Evolutionary conservation across 2,888 invertebrate species (phyloP), one percentile per base, ranked within the genome.

Genomic region (Megastigmus dorsalis): DNA sequence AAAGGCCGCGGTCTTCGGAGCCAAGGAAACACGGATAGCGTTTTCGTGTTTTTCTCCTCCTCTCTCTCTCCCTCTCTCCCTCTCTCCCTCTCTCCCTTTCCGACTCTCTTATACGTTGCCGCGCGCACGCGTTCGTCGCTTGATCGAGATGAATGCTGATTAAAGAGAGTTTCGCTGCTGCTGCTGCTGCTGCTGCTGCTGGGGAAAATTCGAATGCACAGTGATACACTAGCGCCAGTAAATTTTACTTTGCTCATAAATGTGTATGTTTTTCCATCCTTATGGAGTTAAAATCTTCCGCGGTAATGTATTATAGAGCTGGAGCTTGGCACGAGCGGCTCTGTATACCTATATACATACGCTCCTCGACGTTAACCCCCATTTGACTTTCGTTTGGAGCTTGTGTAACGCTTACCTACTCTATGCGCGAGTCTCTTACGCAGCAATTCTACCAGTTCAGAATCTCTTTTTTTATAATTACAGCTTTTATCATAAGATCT

Each of bases 141-240:
- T 74, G 70, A 70, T 75, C 75, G 75, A 75, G 75, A 75, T 67
- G 75, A 71, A 71, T 71, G 70, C 71, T 52, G 67, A 75, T 75
- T 71, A 67, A 43, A 43, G 54, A 7, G 3, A 36, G 43, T 38
- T 23, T 43, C n/a, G 28, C 33, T n/a, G n/a, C n/a, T n/a, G n/a
- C n/a, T n/a, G n/a, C n/a, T n/a, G n/a, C n/a, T n/a, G n/a, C n/a
- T n/a, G n/a, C n/a, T n/a, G n/a, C n/a, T n/a, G n/a, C n/a, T n/a
- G n/a, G n/a, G 23, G 55, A 33, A 66, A 66, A 60, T 65, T 72
- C 59, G 57, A 65, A 60, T 66, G 15, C 23, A 30, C 63, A 33
- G 20, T 45, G 33, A 67, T 57, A 55, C 20, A n/a, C n/a, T n/a
- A n/a, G 9, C n/a, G 48, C 62, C 60, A n/a, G 41, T 69, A 69